These are phyloP conservation scores for Pangasius mekongensis DNA, from an alignment of 2,797 vertebrate genomes.

Conservation along the genomic window DNA sequence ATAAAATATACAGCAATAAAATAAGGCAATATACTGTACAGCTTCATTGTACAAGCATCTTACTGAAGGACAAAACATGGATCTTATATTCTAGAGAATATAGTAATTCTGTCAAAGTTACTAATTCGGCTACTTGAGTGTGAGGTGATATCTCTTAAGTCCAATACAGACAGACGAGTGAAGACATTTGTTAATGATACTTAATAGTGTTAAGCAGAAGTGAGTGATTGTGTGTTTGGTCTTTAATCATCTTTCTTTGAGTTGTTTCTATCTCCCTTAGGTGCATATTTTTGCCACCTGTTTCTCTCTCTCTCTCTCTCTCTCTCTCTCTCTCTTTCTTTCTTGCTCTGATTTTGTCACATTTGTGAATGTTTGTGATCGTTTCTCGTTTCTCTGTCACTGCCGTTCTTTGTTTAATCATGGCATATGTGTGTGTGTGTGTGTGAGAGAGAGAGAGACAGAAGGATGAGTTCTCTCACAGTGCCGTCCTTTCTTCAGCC, in stretches of 20 bases:
- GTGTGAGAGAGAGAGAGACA: not conserved
- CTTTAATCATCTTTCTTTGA: too few species aligned
- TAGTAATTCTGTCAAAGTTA: not conserved
- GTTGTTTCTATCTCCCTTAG: not conserved
- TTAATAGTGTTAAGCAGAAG: not conserved
- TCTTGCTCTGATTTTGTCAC: not conserved
- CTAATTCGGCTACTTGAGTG: not conserved
- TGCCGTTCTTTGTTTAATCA: conserved; percentile 63
- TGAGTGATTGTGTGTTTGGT: not conserved
- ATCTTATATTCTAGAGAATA: not conserved
- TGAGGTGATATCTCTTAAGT: not conserved
- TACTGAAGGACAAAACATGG: not conserved
- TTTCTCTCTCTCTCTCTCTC: not conserved
- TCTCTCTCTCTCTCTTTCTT: not conserved
- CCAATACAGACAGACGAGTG: not conserved
- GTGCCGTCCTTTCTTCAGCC: conserved; percentile 72
- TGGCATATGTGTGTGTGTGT: conserved; percentile 3
- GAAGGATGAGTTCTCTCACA: conserved; percentile 67
- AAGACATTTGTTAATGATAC: not conserved
- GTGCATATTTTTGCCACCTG: not conserved
- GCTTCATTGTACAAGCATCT: not conserved
- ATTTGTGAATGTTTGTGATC: conserved; percentile 18
- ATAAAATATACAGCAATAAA: too few species aligned
- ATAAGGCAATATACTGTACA: too few species aligned
- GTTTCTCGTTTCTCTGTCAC: conserved; percentile 4